Evolutionary conservation across 2,113 vertebrate genomes (phyloP).

Genomic region (Macquaria australasica): DNA sequence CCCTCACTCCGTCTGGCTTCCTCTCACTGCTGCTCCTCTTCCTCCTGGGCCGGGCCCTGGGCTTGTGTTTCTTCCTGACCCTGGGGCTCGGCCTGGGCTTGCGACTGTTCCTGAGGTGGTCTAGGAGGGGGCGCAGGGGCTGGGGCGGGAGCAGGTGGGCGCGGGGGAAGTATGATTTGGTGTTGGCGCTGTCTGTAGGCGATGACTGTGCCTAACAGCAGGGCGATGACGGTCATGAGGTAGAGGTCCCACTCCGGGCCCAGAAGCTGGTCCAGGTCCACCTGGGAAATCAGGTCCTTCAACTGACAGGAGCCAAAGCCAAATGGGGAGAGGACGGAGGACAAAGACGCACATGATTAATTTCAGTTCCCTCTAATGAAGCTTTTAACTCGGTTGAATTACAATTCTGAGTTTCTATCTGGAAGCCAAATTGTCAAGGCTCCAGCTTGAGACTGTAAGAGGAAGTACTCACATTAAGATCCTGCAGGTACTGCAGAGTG

Average conservation of each 20-base stretch:
- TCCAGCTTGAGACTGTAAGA: background rate
- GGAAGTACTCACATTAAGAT: constrained; percentile 91
- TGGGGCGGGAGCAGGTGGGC: constrained; percentile 77
- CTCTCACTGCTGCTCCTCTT: constrained; percentile 69
- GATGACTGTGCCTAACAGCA: constrained; percentile 95
- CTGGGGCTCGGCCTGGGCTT: constrained; percentile 50
- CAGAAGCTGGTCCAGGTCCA: constrained; percentile 97
- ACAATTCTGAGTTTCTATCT: background rate
- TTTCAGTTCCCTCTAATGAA: background rate
- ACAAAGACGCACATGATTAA: background rate
- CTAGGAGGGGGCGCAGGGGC: constrained; percentile 72
- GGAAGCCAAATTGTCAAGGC: constrained; percentile 8
- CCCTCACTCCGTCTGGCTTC: constrained; percentile 32
- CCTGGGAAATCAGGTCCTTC: constrained; percentile 88
- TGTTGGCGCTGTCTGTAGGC: constrained; percentile 97
- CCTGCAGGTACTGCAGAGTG: constrained; percentile 91
- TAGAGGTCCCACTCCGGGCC: constrained; percentile 99
- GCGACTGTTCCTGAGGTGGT: constrained; percentile 72
- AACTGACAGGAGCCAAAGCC: constrained; percentile 80
- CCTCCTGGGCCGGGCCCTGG: constrained; percentile 60
- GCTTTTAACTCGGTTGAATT: constrained; percentile 11
- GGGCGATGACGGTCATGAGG: constrained; percentile 97
- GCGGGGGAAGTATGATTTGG: constrained; percentile 85
- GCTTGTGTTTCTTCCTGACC: constrained; percentile 59
- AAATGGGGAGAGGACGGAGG: background rate